Base-by-base conservation (phyloP, 2,113 vertebrate genomes). In the Istiophorus platypterus region DNA sequence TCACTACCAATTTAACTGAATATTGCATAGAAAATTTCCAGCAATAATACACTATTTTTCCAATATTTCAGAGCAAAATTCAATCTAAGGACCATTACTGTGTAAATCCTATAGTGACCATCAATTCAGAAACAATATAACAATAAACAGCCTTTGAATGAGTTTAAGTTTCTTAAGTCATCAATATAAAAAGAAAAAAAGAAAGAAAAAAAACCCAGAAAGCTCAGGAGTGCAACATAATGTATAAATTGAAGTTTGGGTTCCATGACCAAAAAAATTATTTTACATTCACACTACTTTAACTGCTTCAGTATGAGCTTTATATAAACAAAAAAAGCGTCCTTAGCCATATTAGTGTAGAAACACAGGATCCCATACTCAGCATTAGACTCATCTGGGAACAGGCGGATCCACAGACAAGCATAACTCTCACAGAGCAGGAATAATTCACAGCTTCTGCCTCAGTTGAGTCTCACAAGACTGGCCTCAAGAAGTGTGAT, bases 401-500 rank as follows among this genome's bases (percentile, higher is more conserved):
- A 81, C 85, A 85, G 79, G 62, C 72, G 24, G 65, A 86, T 87
- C 76, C 86, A 82, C 78, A 74, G 88, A 76, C 75, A 13, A 86
- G 90, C 84, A 78, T 80, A 87, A 76, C 86, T 82, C 90, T 92
- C 89, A 75, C 87, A 88, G 87, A 88, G 81, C 87, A 78, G 80
- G 82, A 86, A 89, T 85, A 89, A 91, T 89, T 90, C 90, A 82
- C 83, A 86, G 88, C 84, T 92, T 92, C 88, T 92, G 88, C 89
- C 89, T 92, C 78, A 85, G 89, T 90, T 87, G 84, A 92, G 85
- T 91, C 91, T 90, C 89, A 90, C 88, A 93, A 87, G 93, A 89
- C 89, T 81, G 82, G 88, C 87, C 81, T 91, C 85, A 84, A 95
- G 82, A 91, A 95, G 94, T 92, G 90, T 88, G 91, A 95, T 91